Evolutionary conservation across 2,888 invertebrate species (phyloP).

Genomic region (Troglohyphantes excavatus): DNA sequence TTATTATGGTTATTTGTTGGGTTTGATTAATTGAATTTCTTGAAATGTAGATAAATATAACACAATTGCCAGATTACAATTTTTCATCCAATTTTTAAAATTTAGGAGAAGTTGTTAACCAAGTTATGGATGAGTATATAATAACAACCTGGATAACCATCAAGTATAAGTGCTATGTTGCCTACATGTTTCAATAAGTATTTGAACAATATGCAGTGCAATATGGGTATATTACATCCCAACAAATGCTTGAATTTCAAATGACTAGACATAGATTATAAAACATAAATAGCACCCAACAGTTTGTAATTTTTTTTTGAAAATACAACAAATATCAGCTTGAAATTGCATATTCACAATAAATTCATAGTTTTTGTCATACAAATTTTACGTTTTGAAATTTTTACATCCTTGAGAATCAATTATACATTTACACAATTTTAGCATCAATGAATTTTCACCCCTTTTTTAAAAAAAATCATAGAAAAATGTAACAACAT

Average conservation of each 20-base stretch:
- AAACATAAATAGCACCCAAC: constrained; percentile 58
- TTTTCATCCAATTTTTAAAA: background rate
- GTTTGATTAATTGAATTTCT: background rate
- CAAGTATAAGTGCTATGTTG: background rate
- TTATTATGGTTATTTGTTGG: too few species aligned
- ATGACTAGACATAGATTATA: constrained; percentile 51
- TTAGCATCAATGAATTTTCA: constrained; percentile 19
- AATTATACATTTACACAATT: constrained; percentile 16
- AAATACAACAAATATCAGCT: constrained; percentile 23
- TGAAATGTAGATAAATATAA: background rate
- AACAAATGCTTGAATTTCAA: constrained; percentile 27
- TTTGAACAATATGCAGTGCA: background rate
- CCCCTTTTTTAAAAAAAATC: constrained; percentile 8
- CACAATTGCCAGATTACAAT: background rate
- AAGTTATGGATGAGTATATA: background rate
- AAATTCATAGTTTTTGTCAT: constrained; percentile 4
- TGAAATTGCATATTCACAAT: constrained; percentile 41
- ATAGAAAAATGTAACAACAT: background rate
- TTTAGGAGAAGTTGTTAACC: background rate
- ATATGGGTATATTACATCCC: background rate
- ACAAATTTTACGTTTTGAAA: constrained; percentile 7
- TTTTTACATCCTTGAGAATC: constrained; percentile 30
- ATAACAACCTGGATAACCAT: background rate
- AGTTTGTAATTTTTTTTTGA: constrained; percentile 45
- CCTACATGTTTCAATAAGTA: background rate